Conservation (phyloP, 92 coral and sea anemone genomes). For the Hydrozoanthus gracilis region DNA sequence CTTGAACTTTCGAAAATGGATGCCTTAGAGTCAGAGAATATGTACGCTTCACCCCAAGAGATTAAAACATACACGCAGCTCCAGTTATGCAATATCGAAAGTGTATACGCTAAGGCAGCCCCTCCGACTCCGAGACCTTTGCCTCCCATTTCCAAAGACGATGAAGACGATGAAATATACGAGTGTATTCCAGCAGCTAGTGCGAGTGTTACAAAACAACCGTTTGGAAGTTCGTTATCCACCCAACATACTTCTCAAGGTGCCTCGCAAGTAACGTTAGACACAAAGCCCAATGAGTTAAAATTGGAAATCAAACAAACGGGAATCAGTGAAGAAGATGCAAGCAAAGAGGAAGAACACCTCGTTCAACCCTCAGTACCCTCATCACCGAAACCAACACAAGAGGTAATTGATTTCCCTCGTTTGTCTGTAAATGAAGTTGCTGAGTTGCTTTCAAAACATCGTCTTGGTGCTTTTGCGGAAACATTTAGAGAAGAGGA, state of each 20-base stretch:
- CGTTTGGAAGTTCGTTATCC: background rate
- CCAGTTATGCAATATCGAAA: conserved; percentile 1
- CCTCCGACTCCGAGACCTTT: background rate
- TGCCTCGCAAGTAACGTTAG: background rate
- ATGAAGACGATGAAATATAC: background rate
- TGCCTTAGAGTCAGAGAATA: conserved; percentile 13
- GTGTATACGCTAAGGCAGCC: background rate
- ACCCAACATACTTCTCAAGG: background rate
- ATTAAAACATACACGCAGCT: background rate
- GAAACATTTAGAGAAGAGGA: conserved; percentile 19
- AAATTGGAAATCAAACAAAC: background rate
- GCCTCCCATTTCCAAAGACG: background rate
- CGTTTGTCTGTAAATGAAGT: conserved; percentile 19
- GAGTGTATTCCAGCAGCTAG: background rate
- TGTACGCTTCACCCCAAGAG: conserved; percentile 16
- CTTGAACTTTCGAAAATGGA: background rate
- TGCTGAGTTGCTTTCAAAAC: conserved; percentile 21
- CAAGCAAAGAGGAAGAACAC: background rate
- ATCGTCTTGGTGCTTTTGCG: conserved; percentile 11
- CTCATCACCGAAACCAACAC: conserved; percentile 33
- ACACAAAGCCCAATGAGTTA: background rate
- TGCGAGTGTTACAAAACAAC: background rate
- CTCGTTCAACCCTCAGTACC: background rate
- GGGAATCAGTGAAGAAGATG: background rate
- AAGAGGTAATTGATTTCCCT: conserved; percentile 1